Base-by-base conservation (phyloP, 2,888 invertebrate species). In the Tromatobia lineatoria region DNA sequence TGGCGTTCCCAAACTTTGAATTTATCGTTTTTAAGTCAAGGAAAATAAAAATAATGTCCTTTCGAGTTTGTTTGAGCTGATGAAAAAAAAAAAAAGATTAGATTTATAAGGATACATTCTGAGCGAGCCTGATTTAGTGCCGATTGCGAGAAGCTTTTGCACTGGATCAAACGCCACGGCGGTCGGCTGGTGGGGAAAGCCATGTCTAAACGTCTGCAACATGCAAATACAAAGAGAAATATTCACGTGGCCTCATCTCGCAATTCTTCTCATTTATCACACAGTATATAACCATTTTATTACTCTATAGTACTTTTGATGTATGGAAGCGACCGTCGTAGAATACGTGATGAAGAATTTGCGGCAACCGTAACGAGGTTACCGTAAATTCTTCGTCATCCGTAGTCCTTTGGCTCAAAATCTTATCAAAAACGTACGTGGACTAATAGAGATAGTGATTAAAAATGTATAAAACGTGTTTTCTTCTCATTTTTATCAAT, bases 131-230 rank as follows among this genome's bases (percentile, higher is more conserved):
- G 96, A 96, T 94, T 98, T 99, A 93, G 99, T 99, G 85, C 99
- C 99, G 94, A 99, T 98, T 88, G 99, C 99, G 93, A 99, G 96
- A 87, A 99, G 95, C 94, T 97, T 97, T 95, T 99, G 99, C 91
- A 99, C 97, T 88, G 99, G 99, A 95, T 99, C 99, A 95, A 98
- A 99, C 85, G 99, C 99, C 94, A 99, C 95, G 83, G 99, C 98
- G 89, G 99, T 99, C 70, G 99, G 99, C 91, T 99, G 97, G 95
- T 98, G 98, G 88, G 99, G 99, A 95, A 99, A 99, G 91, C 99
- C 99, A 96, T 99, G 99, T 79, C 99, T 97, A 94, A 99, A 98
- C 90, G 98, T 98, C 98, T 98, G 96, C 67, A 96, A 96, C 94
- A 95, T 52, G 52, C 34, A 29, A 66, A 80, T 75, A 38, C 59